Conservation (phyloP, 2,888 invertebrate species). For the Helicoverpa assulta region DNA sequence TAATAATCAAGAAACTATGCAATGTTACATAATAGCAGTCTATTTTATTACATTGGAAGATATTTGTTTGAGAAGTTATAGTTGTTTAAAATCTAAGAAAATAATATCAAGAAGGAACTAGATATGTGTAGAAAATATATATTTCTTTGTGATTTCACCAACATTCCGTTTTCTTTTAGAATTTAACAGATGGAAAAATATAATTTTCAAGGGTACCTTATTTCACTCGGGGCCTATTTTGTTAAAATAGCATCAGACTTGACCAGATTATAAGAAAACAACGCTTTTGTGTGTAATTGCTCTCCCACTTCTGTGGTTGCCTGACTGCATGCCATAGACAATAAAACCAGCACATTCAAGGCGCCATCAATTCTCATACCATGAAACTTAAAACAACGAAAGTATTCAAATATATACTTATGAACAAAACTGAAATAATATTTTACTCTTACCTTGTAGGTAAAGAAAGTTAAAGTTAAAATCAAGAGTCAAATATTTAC, state of each 20-base stretch:
- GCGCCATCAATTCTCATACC: neutral
- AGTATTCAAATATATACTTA: conserved; percentile 23
- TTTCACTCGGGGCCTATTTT: too few relatives aligned
- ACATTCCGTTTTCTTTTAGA: neutral
- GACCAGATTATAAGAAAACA: too few relatives aligned
- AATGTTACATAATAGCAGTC: conserved; percentile 1
- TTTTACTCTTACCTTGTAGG: conserved; percentile 42
- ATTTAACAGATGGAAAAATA: neutral
- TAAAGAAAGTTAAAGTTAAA: conserved; percentile 48
- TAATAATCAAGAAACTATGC: conserved; percentile 11
- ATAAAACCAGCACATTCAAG: conserved; percentile 8
- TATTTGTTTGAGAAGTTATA: neutral
- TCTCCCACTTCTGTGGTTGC: too few relatives aligned
- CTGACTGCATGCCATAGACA: neutral
- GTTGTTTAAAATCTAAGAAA: too few relatives aligned
- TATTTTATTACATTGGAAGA: conserved; percentile 19
- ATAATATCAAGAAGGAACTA: neutral
- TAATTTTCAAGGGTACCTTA: too few relatives aligned
- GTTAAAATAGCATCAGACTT: too few relatives aligned
- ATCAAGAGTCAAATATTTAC: conserved; percentile 60
- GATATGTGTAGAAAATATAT: neutral
- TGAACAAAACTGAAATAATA: conserved; percentile 31
- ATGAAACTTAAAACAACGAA: conserved; percentile 17
- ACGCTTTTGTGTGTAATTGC: too few relatives aligned
- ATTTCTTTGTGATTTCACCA: neutral